These are phyloP conservation scores for Phrynocephalus forsythii DNA, from an alignment of 2,797 vertebrate genomes.

Conservation along the genomic window DNA sequence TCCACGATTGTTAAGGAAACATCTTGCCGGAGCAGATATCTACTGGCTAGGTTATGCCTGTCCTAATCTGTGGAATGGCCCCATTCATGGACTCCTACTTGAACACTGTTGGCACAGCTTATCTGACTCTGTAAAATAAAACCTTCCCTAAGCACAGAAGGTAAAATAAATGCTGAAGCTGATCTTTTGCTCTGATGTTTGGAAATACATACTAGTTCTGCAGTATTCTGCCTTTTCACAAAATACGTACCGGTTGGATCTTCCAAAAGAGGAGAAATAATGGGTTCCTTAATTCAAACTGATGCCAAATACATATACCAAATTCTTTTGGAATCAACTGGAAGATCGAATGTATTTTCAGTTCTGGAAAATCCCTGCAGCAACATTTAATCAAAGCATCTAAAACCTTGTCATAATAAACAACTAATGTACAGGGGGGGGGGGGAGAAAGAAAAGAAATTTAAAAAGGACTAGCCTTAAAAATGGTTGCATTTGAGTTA, in stretches of 20 bases:
- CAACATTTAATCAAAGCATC: too few relatives aligned
- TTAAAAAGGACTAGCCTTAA: not conserved
- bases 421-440: too few relatives aligned
- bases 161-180: not conserved
- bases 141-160: conserved; percentile 2
- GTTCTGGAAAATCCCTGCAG: too few relatives aligned
- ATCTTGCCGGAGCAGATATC: too few relatives aligned
- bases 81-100: not conserved
- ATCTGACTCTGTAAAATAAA: conserved; percentile 13
- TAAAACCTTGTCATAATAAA: too few relatives aligned
- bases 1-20: not conserved
- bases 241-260: not conserved
- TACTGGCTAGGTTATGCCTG: not conserved
- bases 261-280: not conserved
- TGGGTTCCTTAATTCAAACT: not conserved
- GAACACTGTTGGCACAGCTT: not conserved
- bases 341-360: too few relatives aligned
- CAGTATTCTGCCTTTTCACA: conserved; percentile 3
- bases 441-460: too few relatives aligned
- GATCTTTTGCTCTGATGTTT: not conserved
- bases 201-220: not conserved
- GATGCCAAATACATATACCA: too few relatives aligned
- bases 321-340: too few relatives aligned
- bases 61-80: not conserved
- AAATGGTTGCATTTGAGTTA: not conserved